Evolutionary conservation across 2,113 vertebrate species (phyloP), one percentile per base, ranked within the genome.

Genomic region (Tachysurus vachellii): DNA sequence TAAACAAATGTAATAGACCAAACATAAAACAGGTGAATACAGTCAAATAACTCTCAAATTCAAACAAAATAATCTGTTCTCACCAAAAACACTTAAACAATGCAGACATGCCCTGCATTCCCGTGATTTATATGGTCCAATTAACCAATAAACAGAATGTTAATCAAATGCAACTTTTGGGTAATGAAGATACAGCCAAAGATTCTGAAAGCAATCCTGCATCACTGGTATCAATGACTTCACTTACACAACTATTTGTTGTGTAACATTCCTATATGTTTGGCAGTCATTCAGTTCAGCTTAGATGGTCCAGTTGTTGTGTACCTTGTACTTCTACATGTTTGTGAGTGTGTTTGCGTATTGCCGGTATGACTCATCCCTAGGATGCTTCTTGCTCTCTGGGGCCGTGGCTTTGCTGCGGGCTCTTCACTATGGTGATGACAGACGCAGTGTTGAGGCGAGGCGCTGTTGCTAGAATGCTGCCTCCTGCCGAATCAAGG

Each of bases 371-470:
- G 87, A 91, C 88, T 87, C 88, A 91, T 79, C 88, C 89, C 94
- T 96, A 96, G 89, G 95, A 95, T 0, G 93, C 93, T 66, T 94
- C 94, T 53, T 94, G 94, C 73, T 95, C 95, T 90, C 94, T 95
- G 68, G 94, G 93, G 75, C 82, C 59, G 84, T 93, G 94, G 81
- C 89, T 96, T 96, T 93, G 98, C 93, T 92, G 96, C 83, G 89
- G 97, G 86, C 97, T 97, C 94, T 99, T 99, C 88, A 98, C 98
- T 16, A 98, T 98, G 91, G 99, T 94, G 8, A 99, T 98, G 93
- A 99, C 96, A 0, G 96, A 96, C 76, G 97, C 94, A 1, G 97
- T 91, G 90, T 99, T 97, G 57, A 97, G 96, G 10, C 98, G 97
- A 23, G 97, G 96, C 0, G 95, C 96, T 0, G 97, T 96, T 1